Evolutionary conservation across 2,113 vertebrate genomes (phyloP), one percentile per base, ranked within the genome.

Genomic region (Anoplopoma fimbria): DNA sequence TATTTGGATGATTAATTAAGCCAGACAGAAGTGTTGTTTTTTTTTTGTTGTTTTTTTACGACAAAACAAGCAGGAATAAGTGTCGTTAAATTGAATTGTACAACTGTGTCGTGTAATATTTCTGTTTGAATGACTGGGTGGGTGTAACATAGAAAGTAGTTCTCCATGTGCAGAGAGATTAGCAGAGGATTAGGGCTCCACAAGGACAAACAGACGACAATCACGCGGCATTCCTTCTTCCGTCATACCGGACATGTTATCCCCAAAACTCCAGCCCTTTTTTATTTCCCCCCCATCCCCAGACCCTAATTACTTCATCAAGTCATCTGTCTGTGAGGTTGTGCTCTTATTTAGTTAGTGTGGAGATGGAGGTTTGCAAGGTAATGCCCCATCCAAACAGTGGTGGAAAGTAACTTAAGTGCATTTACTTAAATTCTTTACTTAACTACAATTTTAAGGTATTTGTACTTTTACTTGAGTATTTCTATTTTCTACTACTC

Each of bases 181-280:
- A 95, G 72, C 31, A 68, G 19, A 74, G 93, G 94, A 94, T 94
- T 95, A 94, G 83, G 33, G 87, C 76, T 89, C 42, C 84, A 65
- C 90, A 93, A 93, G 93, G 93, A 92, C 93, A 75, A 90, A 79
- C 79, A 67, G 70, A 75, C 75, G 76, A 82, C 69, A 73, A 87
- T 67, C 87, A 79, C 81, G 76, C 60, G 72, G 77, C 60, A 9
- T 63, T 77, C 40, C 75, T 69, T 47, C 65, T 31, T 62, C 42
- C 29, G 58, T 64, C 25, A 29, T 2, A 72, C 55, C 21, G 61
- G 69, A 49, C 47, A 31, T 8, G 49, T 70, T 42, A 21, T 62
- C 29, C 71, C 36, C 0, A 21, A 40, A 68, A 33, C 70, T 63
- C 6, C 80, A n/a, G 27, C 58, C n/a, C n/a, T n/a, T n/a, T n/a